Percentiles rank a stretch among this genome's conserved stretches.
phyloP scores from a whole-genome alignment of 2,113 vertebrate genomes.

The Phrynosoma blainvillii region DNA sequence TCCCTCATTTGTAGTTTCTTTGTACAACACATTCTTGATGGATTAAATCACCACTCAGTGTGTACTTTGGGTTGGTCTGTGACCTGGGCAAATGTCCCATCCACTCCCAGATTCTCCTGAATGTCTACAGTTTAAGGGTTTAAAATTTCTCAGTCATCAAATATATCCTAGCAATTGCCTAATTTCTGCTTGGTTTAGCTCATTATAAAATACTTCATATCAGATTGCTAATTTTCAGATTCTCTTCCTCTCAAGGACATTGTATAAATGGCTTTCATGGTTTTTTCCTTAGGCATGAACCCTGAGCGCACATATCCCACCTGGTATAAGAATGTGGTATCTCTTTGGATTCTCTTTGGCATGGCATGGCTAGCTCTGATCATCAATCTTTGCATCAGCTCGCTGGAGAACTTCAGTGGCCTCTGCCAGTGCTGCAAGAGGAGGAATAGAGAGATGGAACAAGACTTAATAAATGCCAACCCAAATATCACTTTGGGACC shows the following conservation, averaged over 20 bases:
- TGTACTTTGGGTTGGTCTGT: not conserved
- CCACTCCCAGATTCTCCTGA: not conserved
- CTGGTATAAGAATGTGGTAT: conserved; percentile 88
- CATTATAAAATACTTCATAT: not conserved
- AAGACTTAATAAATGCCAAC: conserved; percentile 49
- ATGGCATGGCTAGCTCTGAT: conserved; percentile 91
- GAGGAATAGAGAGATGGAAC: conserved; percentile 5
- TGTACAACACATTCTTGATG: not conserved
- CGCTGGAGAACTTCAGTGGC: conserved; percentile 79
- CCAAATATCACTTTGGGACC: conserved; percentile 23
- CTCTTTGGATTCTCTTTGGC: conserved; percentile 93
- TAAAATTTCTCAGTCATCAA: not conserved
- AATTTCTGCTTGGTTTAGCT: not conserved
- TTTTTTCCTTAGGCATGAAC: conserved; percentile 78
- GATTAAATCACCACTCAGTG: not conserved
- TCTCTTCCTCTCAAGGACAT: not conserved
- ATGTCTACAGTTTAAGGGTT: not conserved
- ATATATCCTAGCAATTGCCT: not conserved
- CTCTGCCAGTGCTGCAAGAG: conserved; percentile 53
- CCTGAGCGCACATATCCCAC: conserved; percentile 81
- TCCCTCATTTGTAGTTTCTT: not conserved
- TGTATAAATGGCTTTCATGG: conserved; percentile 30
- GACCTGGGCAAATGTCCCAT: not conserved
- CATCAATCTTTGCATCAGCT: conserved; percentile 86
- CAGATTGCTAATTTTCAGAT: not conserved